Conservation (phyloP, 2,888 invertebrate species). For the Chouioia cunea region DNA sequence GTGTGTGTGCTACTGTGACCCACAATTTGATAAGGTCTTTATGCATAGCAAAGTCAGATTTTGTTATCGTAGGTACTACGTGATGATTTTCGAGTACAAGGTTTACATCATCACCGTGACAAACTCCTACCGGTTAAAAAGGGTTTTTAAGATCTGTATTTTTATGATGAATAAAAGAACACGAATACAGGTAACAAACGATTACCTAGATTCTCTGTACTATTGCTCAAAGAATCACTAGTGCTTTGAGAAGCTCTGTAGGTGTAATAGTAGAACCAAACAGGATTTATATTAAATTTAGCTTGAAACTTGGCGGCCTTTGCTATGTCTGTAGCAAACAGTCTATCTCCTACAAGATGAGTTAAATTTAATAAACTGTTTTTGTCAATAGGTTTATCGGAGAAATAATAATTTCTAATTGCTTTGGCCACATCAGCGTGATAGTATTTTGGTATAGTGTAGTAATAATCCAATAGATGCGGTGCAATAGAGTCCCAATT, state of each 20-base stretch:
- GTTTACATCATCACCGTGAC: slow-evolving; percentile 75
- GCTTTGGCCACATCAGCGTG: slow-evolving; percentile 69
- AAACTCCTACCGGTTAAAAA: slow-evolving; percentile 69
- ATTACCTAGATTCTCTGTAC: slow-evolving; percentile 73
- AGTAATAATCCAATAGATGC: slow-evolving; percentile 74
- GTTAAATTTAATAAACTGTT: slow-evolving; percentile 51
- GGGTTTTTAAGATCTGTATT: neutral
- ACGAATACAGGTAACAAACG: slow-evolving; percentile 40
- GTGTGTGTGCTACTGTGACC: slow-evolving; percentile 72
- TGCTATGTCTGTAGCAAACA: slow-evolving; percentile 74
- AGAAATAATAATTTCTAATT: slow-evolving; percentile 73
- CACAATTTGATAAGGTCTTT: slow-evolving; percentile 71
- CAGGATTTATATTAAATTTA: slow-evolving; percentile 71
- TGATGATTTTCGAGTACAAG: slow-evolving; percentile 69
- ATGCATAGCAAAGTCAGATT: slow-evolving; percentile 71
- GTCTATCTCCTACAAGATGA: slow-evolving; percentile 77
- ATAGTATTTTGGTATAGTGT: slow-evolving; percentile 70
- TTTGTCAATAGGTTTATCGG: slow-evolving; percentile 69
- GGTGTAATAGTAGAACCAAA: slow-evolving; percentile 75
- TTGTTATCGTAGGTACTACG: slow-evolving; percentile 61
- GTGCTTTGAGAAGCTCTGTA: slow-evolving; percentile 73
- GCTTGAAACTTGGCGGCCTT: slow-evolving; percentile 74
- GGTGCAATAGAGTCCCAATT: slow-evolving; percentile 75
- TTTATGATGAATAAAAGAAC: neutral
- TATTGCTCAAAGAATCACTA: slow-evolving; percentile 71